A percentile compares a stretch with the other conserved stretches of the same genome.
These are phyloP conservation scores for Danio aesculapii DNA, from an alignment of 2,797 vertebrate species.

Conservation along the genomic window DNA sequence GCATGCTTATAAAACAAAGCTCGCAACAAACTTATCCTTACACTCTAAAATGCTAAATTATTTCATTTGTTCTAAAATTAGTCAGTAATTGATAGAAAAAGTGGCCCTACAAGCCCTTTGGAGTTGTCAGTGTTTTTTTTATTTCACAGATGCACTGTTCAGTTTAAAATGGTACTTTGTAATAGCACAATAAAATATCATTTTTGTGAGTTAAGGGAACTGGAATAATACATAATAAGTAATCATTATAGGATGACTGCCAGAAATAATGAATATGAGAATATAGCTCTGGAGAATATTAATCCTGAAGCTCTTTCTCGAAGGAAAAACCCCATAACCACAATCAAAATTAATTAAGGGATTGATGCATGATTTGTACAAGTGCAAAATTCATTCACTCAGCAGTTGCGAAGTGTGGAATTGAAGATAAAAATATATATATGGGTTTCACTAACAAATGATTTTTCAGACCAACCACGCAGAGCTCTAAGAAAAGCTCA, in stretches of 20 bases:
- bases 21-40: slow-evolving; percentile 43
- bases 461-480: slow-evolving; percentile 22
- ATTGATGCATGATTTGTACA: slow-evolving; percentile 32
- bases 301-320: slow-evolving; percentile 16
- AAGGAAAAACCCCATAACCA: background rate
- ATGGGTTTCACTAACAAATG: slow-evolving; percentile 28
- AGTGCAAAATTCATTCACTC: slow-evolving; percentile 22
- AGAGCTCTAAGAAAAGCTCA: slow-evolving; percentile 58
- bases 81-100: slow-evolving; percentile 31
- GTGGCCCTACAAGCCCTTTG: background rate
- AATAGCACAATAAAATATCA: slow-evolving; percentile 1
- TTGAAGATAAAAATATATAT: slow-evolving; percentile 17
- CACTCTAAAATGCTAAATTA: slow-evolving; percentile 11
- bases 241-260: slow-evolving; percentile 10
- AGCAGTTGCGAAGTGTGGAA: background rate
- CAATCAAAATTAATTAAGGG: slow-evolving; percentile 31
- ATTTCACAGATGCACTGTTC: background rate
- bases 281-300: slow-evolving; percentile 25
- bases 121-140: background rate
- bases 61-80: slow-evolving; percentile 5
- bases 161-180: slow-evolving; percentile 23
- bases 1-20: slow-evolving; percentile 49
- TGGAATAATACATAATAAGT: slow-evolving; percentile 29
- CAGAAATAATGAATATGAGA: slow-evolving; percentile 35
- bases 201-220: slow-evolving; percentile 24